Conservation (phyloP, 2,113 vertebrate genomes). For the Datnioides undecimradiatus region DNA sequence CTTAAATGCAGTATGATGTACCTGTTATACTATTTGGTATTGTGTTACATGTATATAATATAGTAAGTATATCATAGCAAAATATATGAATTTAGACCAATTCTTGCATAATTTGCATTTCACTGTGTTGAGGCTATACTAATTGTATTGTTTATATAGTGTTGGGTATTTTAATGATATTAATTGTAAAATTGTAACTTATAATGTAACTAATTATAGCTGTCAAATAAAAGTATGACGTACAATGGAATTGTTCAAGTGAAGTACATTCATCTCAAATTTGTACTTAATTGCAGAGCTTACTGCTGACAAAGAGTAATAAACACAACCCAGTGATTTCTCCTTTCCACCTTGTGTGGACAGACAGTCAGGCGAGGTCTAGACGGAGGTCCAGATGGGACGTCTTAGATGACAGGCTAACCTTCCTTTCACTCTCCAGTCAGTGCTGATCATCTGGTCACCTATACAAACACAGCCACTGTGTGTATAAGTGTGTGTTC, state of each 20-base stretch:
- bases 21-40: background rate
- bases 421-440: slow-evolving; percentile 43
- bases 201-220: background rate
- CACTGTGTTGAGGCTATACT: background rate
- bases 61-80: too few relatives aligned
- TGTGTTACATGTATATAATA: too few relatives aligned
- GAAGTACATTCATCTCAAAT: background rate
- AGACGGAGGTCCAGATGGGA: slow-evolving; percentile 62
- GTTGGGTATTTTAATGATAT: background rate
- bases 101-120: background rate
- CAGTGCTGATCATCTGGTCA: slow-evolving; percentile 29
- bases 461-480: slow-evolving; percentile 11
- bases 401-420: slow-evolving; percentile 44
- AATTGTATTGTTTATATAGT: background rate
- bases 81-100: too few relatives aligned
- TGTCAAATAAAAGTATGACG: background rate
- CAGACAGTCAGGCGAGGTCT: slow-evolving; percentile 28
- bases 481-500: slow-evolving; percentile 7
- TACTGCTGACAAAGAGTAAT: background rate
- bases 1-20: background rate
- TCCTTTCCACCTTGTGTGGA: background rate
- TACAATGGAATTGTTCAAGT: background rate
- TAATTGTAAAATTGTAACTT: background rate
- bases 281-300: background rate
- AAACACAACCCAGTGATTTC: background rate